Evolutionary conservation across 2,113 vertebrate species (phyloP).

Genomic region (Nothoprocta perdicaria): DNA sequence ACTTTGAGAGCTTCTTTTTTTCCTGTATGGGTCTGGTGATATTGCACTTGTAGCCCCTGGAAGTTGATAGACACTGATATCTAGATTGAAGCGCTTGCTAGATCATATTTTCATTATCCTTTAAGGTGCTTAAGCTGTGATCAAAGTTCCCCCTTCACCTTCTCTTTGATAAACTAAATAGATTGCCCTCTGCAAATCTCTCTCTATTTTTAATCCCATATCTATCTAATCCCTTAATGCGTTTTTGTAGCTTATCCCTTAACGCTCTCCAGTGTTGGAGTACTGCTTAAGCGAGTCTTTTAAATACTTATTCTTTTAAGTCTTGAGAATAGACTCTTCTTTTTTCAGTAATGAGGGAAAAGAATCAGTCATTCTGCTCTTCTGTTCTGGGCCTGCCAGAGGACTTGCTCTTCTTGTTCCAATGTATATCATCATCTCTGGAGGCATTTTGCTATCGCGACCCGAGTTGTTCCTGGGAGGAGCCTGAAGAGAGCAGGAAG

Average conservation of each 20-base stretch:
- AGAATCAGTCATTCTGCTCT: accelerated
- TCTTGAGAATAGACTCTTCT: not conserved
- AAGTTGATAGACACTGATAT: not conserved
- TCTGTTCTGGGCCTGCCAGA: not conserved
- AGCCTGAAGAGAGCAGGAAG: not conserved
- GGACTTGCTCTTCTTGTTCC: not conserved
- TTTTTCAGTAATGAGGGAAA: not conserved
- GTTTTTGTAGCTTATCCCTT: not conserved
- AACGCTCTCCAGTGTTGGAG: not conserved
- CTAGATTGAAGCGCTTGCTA: not conserved
- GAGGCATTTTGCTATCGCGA: not conserved
- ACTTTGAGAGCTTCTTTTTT: not conserved
- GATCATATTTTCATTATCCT: not conserved
- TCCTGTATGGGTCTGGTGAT: not conserved
- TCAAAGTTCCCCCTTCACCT: conserved; percentile 17
- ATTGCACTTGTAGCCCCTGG: not conserved
- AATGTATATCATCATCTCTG: not conserved
- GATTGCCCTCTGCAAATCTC: not conserved
- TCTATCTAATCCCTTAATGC: not conserved
- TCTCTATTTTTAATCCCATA: no score
- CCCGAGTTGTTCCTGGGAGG: not conserved
- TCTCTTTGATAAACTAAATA: not conserved
- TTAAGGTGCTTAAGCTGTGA: not conserved
- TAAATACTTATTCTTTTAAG: not conserved
- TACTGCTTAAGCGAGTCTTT: not conserved